Evolutionary conservation across 2,888 invertebrate genomes (phyloP), one percentile per base, ranked within the genome.

Genomic region (Plutella xylostella): DNA sequence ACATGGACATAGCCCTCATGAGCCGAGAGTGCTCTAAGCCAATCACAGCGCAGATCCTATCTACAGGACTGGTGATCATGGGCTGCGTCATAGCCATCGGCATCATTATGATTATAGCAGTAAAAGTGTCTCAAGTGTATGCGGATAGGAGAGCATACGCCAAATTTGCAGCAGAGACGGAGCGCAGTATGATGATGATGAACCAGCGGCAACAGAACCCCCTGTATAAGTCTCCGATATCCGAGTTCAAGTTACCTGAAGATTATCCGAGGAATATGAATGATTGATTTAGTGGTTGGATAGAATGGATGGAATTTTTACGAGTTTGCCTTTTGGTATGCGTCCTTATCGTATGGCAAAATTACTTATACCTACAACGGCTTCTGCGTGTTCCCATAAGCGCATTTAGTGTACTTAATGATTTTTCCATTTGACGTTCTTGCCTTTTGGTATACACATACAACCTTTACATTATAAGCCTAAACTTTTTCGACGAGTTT

Each of bases 191-290:
- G 43, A 63, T 72, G 35, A 56, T 73, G 35, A 69, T 72, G 65
- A 74, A 75, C 45, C 70, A 77, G 41, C 48, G 47, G 12, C 49
- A 54, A 14, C 54, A 85, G 47, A 90, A 89, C 61, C 90, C 90
- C 1, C 57, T 91, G 47, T 91, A 89, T 53, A 85, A 79, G 51
- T 85, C 88, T n/a, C 88, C 89, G 1, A 78, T 87, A 14, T 78
- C 80, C 0, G 68, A 73, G 44, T 89, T 87, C 53, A 68, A 67
- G 48, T 77, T 89, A 48, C 89, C 89, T 11, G 72, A 82, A 30
- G 63, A 72, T 2, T 83, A 67, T 57, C 76, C 76, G 18, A 73
- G 82, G 44, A 82, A 83, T 56, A 71, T 70, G 43, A 58, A 64
- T 53, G 74, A 79, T 59, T 78, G 51, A 52, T 35, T 14, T 21